Conservation (phyloP, 2,797 vertebrate genomes). For the Rhincodon typus region DNA sequence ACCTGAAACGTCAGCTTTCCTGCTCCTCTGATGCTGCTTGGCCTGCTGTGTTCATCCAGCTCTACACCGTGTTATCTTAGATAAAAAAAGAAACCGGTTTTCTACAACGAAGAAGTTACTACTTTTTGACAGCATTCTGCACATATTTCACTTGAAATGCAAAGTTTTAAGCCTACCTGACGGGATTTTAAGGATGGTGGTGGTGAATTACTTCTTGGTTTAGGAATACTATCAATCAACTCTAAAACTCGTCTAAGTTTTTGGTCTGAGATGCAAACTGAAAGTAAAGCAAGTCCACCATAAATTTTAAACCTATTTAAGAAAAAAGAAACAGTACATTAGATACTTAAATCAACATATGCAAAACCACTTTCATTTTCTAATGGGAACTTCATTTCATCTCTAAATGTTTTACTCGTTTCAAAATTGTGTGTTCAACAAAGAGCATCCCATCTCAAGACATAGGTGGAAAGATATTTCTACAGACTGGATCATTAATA, state of each 20-base stretch:
- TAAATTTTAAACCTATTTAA: constrained; percentile 79
- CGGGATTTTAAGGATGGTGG: constrained; percentile 45
- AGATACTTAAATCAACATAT: background rate
- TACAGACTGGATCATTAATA: background rate
- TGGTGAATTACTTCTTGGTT: constrained; percentile 64
- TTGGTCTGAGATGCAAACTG: constrained; percentile 81
- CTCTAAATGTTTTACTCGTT: background rate
- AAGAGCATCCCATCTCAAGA: background rate
- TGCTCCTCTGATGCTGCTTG: too few species aligned
- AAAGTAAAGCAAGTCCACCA: constrained; percentile 82
- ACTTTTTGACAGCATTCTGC: background rate
- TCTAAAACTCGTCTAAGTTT: constrained; percentile 78
- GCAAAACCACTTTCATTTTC: background rate
- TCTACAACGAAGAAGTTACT: background rate
- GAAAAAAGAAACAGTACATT: constrained; percentile 39
- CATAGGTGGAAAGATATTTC: background rate
- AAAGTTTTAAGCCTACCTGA: constrained; percentile 43
- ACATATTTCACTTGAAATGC: background rate
- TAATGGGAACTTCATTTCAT: background rate
- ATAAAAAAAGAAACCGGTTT: too few species aligned
- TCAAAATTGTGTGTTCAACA: background rate
- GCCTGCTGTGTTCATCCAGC: too few species aligned
- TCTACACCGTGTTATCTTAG: too few species aligned
- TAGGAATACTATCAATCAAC: constrained; percentile 85
- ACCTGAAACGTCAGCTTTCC: too few species aligned